A percentile compares a stretch with the other conserved stretches of the same genome.
phyloP scores from a whole-genome alignment of 2,888 invertebrate species.

The Tromatobia lineatoria region DNA sequence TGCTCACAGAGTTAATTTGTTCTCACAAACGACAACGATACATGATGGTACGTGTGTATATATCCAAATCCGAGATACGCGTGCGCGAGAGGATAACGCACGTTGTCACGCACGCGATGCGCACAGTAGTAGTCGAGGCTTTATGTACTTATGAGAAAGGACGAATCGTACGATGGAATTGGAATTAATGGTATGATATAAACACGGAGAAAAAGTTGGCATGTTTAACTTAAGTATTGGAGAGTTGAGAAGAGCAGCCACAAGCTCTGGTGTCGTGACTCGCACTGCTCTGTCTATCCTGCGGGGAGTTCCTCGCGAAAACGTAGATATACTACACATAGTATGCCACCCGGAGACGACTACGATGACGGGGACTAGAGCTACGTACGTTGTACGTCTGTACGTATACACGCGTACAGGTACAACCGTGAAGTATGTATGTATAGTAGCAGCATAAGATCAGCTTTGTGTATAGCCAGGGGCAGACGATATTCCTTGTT shows the following conservation, averaged over 20 bases:
- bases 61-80: slow-evolving; percentile 41
- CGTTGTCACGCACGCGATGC: slow-evolving; percentile 57
- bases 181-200: slow-evolving; percentile 22
- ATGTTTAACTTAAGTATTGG: neutral
- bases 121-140: slow-evolving; percentile 51
- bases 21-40: slow-evolving; percentile 40
- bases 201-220: neutral
- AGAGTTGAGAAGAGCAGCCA: slow-evolving; percentile 55
- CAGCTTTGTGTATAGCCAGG: slow-evolving; percentile 55
- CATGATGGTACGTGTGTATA: slow-evolving; percentile 18
- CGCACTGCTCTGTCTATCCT: slow-evolving; percentile 64
- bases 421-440: slow-evolving; percentile 6
- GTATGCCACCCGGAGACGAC: slow-evolving; percentile 42
- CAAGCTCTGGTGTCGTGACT: slow-evolving; percentile 65
- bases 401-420: slow-evolving; percentile 26
- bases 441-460: slow-evolving; percentile 39
- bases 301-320: slow-evolving; percentile 47
- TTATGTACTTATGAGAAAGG: slow-evolving; percentile 35
- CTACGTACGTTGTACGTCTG: neutral
- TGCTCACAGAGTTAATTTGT: slow-evolving; percentile 46
- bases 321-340: slow-evolving; percentile 43
- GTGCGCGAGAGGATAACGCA: slow-evolving; percentile 58
- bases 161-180: slow-evolving; percentile 11
- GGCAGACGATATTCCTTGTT: slow-evolving; percentile 45
- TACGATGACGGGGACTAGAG: slow-evolving; percentile 23